These are phyloP conservation scores for Cantharis nigra DNA, from an alignment of 2,888 invertebrate genomes.

Conservation along the genomic window DNA sequence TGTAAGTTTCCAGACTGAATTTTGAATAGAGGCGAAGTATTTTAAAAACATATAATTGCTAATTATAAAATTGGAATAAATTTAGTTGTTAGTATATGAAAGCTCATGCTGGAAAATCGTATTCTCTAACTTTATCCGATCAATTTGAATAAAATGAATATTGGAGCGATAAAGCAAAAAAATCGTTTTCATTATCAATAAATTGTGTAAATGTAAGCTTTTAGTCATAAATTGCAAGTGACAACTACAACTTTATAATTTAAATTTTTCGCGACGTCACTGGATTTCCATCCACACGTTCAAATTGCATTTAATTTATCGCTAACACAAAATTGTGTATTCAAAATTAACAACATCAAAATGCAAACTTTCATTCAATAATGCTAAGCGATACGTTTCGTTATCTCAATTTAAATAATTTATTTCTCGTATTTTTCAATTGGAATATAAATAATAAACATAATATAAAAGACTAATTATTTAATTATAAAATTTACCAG, in stretches of 20 bases:
- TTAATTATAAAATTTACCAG: background rate
- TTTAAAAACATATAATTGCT: background rate
- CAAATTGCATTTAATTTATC: background rate
- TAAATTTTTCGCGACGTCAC: background rate
- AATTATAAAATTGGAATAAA: background rate
- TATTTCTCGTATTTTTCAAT: background rate
- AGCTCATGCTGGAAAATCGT: background rate
- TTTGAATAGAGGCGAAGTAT: background rate
- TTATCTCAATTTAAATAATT: background rate
- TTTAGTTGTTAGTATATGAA: background rate
- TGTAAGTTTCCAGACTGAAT: background rate
- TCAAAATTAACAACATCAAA: background rate
- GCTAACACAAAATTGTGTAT: background rate
- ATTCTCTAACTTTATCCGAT: background rate
- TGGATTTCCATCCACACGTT: background rate
- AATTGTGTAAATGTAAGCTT: background rate
- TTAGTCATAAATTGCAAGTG: background rate
- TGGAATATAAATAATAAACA: background rate
- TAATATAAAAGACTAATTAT: background rate
- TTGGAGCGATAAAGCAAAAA: background rate
- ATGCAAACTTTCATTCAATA: background rate
- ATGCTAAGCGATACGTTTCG: background rate
- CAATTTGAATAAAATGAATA: background rate
- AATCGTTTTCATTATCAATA: background rate
- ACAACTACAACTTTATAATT: background rate